Percentiles rank a stretch among this genome's conserved stretches.
phyloP scores from a whole-genome alignment of 2,113 vertebrate species.

The Apteryx owenii region DNA sequence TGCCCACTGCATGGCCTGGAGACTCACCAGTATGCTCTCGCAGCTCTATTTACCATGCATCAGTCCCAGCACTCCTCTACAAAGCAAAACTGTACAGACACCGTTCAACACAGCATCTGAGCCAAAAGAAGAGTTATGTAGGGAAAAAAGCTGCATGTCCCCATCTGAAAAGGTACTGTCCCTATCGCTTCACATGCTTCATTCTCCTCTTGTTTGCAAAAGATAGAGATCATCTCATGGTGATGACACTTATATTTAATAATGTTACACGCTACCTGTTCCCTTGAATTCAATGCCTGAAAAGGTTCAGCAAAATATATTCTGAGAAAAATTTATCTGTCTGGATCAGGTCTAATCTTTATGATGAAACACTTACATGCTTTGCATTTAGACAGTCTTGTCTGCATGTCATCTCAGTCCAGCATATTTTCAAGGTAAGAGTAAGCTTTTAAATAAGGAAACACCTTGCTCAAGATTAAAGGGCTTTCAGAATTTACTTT shows the following conservation, averaged over 20 bases:
- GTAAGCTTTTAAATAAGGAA: not conserved
- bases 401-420: not conserved
- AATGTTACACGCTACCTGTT: not conserved
- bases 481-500: not conserved
- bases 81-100: not conserved
- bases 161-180: not conserved
- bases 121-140: not conserved
- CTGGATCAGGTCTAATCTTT: not conserved
- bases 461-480: not conserved
- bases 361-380: not conserved
- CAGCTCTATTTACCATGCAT: slow-evolving; percentile 39
- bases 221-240: not conserved
- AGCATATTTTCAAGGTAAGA: not conserved
- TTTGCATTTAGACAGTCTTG: not conserved
- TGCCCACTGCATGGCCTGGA: slow-evolving; percentile 20
- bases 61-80: not conserved
- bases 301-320: not conserved
- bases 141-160: not conserved
- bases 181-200: not conserved
- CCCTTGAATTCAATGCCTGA: not conserved
- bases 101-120: not conserved
- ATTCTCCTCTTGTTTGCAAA: not conserved
- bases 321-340: not conserved
- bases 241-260: not conserved
- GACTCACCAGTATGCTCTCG: slow-evolving; percentile 42